Evolutionary conservation across 2,888 invertebrate genomes (phyloP).

Genomic region (Eupithecia tripunctaria): DNA sequence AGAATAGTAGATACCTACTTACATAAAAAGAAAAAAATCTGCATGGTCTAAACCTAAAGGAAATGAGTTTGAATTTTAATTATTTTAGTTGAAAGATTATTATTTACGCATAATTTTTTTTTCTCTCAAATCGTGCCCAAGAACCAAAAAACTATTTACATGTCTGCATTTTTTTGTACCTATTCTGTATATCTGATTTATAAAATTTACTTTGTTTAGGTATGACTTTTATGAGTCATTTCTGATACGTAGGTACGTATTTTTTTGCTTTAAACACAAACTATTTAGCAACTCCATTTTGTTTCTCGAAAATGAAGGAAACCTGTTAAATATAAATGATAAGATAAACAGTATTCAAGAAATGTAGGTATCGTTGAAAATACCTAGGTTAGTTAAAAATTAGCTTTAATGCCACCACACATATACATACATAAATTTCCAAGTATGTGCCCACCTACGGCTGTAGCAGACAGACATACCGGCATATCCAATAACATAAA

Average conservation of each 20-base stretch:
- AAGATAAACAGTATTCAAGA: not conserved
- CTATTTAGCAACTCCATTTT: too few species aligned
- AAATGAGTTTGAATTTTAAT: too few species aligned
- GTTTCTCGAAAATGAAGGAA: not conserved
- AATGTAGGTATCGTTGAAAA: not conserved
- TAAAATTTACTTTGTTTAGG: not conserved
- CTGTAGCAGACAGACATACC: conserved; percentile 44
- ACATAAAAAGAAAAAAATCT: too few species aligned
- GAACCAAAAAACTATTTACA: not conserved
- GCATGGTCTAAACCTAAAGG: too few species aligned
- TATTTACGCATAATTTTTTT: too few species aligned
- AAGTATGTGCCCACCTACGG: conserved; percentile 8
- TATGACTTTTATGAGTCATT: not conserved
- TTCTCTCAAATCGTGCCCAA: not conserved
- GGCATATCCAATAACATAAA: conserved; percentile 66
- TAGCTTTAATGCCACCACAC: conserved; percentile 12
- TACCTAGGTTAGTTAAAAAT: not conserved
- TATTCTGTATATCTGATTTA: not conserved
- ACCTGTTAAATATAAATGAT: not conserved
- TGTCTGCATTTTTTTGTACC: not conserved
- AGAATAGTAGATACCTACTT: too few species aligned
- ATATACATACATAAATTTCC: conserved; percentile 28
- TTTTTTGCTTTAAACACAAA: not conserved
- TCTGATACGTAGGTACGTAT: not conserved
- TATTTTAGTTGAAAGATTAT: too few species aligned